Conservation (phyloP, 2,888 invertebrate species). For the Cheilosia vulpina region DNA sequence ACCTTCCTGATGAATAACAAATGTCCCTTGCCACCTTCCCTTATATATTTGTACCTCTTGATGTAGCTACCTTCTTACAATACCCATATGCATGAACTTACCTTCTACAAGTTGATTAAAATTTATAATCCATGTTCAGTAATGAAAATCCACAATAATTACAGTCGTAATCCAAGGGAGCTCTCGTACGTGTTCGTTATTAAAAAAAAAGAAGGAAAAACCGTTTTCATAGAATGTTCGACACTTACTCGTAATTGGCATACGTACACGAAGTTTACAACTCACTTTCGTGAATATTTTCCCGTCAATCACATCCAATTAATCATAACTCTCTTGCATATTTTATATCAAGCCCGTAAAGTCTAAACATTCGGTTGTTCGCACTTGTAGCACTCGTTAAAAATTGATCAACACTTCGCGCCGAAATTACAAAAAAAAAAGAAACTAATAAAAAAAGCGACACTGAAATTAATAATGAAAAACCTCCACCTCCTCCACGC, state of each 20-base stretch:
- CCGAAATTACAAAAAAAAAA: constrained; percentile 50
- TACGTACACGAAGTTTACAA: constrained; percentile 35
- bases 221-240: constrained; percentile 45
- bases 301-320: constrained; percentile 51
- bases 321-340: constrained; percentile 48
- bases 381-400: constrained; percentile 19
- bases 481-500: neutral
- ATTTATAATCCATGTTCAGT: constrained; percentile 69
- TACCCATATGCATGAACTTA: constrained; percentile 47
- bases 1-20: neutral
- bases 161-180: constrained; percentile 68
- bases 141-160: constrained; percentile 66
- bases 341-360: constrained; percentile 39
- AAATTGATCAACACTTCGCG: constrained; percentile 51
- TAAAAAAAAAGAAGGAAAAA: constrained; percentile 23
- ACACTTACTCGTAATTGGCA: constrained; percentile 22
- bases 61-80: neutral
- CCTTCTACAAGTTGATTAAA: constrained; percentile 69
- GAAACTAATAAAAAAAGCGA: neutral
- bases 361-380: constrained; percentile 35
- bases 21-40: neutral
- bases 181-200: constrained; percentile 53
- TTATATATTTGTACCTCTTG: neutral
- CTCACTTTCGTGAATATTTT: constrained; percentile 32
- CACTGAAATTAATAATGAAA: constrained; percentile 41